Evolutionary conservation across 2,113 vertebrate species (phyloP).

Genomic region (Gnathonemus echidnorhynchus): DNA sequence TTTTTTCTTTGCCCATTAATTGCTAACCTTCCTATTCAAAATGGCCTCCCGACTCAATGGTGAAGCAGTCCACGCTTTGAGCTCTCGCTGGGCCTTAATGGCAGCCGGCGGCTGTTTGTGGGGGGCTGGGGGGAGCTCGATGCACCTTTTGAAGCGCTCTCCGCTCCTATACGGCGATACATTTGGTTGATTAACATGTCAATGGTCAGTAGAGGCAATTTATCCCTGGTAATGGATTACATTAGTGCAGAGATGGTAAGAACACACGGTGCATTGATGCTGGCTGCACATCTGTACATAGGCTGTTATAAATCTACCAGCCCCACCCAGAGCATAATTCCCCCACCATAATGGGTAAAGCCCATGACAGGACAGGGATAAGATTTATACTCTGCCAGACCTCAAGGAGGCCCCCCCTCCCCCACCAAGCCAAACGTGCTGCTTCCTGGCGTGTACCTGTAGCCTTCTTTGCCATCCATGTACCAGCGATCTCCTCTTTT

Average conservation of each 20-base stretch:
- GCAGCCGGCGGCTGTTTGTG: not conserved
- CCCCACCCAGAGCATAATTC: slow-evolving; percentile 37
- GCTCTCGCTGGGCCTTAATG: not conserved
- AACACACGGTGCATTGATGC: slow-evolving; percentile 62
- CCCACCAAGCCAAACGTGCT: not conserved
- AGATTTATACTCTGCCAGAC: not conserved
- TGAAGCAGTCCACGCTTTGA: not conserved
- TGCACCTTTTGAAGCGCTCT: not conserved
- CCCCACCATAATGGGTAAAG: slow-evolving; percentile 32
- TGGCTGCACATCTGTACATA: slow-evolving; percentile 47
- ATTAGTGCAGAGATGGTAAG: slow-evolving; percentile 69
- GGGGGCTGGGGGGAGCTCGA: not conserved
- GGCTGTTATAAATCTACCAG: slow-evolving; percentile 46
- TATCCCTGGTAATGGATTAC: slow-evolving; percentile 67
- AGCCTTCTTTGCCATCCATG: not conserved
- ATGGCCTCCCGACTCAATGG: not conserved
- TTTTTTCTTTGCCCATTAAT: not conserved
- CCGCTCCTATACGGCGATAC: slow-evolving; percentile 9
- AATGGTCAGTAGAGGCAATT: slow-evolving; percentile 57
- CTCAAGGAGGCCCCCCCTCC: not conserved
- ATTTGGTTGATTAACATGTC: slow-evolving; percentile 56
- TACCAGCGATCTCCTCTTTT: not conserved
- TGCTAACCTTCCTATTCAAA: not conserved
- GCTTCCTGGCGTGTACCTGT: not conserved
- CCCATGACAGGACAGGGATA: not conserved